Evolutionary conservation across 2,113 vertebrate species (phyloP).

Genomic region (Ceyx melanurus): DNA sequence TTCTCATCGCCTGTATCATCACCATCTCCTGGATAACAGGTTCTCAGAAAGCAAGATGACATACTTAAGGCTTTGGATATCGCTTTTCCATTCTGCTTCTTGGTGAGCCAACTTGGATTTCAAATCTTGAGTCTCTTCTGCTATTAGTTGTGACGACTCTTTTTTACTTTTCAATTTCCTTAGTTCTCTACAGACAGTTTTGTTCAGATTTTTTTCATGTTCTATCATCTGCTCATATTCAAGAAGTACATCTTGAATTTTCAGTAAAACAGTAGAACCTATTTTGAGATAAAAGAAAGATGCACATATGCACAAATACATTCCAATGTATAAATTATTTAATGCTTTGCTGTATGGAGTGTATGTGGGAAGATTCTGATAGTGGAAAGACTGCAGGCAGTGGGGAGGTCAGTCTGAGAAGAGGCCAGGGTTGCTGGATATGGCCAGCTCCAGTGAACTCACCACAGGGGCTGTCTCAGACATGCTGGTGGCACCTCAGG

Average conservation of each 20-base stretch:
- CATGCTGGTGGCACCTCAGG: not conserved
- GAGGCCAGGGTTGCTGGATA: not conserved
- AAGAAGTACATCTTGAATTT: constrained; percentile 51
- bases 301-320: not conserved
- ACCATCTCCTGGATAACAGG: not conserved
- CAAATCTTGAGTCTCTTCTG: constrained; percentile 1
- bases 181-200: not conserved
- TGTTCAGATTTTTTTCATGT: not conserved
- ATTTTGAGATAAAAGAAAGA: not conserved
- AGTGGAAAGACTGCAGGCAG: not conserved
- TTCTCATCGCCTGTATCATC: not conserved
- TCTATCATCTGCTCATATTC: constrained; percentile 47
- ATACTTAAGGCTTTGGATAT: constrained; percentile 51
- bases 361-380: not conserved
- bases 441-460: not conserved
- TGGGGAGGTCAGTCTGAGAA: not conserved
- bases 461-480: not conserved
- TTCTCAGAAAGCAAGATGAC: not conserved
- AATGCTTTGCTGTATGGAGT: not conserved
- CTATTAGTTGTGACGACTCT: not conserved
- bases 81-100: constrained; percentile 41
- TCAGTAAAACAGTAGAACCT: constrained; percentile 39
- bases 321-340: not conserved
- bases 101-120: constrained; percentile 38
- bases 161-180: constrained; percentile 32